Evolutionary conservation across 2,797 vertebrate genomes (phyloP).

Genomic region (Phylloscopus collybita): DNA sequence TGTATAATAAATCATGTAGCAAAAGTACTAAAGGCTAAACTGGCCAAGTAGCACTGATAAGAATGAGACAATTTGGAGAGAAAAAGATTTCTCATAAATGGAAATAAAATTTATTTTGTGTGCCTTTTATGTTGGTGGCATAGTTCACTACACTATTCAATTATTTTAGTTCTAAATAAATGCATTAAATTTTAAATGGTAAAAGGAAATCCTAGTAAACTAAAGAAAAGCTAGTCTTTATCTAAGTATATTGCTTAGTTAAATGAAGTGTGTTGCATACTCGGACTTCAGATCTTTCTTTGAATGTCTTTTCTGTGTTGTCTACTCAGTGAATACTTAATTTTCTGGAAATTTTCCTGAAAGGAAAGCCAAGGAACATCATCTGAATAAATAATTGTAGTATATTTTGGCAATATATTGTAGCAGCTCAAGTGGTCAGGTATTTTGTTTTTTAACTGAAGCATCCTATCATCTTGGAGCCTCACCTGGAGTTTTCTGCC

Average conservation of each 20-base stretch:
- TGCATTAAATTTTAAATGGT: not conserved
- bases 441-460: slow-evolving; percentile 44
- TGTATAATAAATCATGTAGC: not conserved
- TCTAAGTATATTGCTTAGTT: not conserved
- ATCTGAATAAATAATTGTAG: slow-evolving; percentile 65
- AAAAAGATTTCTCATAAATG: not conserved
- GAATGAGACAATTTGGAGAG: not conserved
- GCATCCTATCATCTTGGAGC: not conserved
- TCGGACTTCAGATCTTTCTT: slow-evolving; percentile 35
- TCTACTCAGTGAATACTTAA: slow-evolving; percentile 28
- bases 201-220: not conserved
- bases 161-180: slow-evolving; percentile 7
- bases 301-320: slow-evolving; percentile 5
- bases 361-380: slow-evolving; percentile 50
- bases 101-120: not conserved
- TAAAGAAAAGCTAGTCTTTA: slow-evolving; percentile 14
- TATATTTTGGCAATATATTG: slow-evolving; percentile 58
- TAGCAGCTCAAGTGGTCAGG: slow-evolving; percentile 13
- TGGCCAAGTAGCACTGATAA: not conserved
- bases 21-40: not conserved
- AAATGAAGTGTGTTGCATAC: not conserved
- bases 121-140: not conserved
- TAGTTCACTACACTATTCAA: not conserved
- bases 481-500: not conserved
- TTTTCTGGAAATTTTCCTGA: slow-evolving; percentile 54